These are phyloP conservation scores for Magallana gigas DNA, from an alignment of 1,140 invertebrate genomes.

Conservation along the genomic window DNA sequence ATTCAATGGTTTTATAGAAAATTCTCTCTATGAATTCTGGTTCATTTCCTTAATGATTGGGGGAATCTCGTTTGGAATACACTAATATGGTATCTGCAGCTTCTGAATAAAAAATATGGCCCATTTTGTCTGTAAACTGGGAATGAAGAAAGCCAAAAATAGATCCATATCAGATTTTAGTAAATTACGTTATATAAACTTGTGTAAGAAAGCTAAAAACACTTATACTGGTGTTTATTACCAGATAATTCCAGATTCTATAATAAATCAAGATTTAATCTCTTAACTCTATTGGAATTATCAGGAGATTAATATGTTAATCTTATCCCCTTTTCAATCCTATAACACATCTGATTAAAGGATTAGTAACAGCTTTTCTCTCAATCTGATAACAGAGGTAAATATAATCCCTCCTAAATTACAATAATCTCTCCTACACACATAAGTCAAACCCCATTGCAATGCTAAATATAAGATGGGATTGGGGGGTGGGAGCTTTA, in stretches of 20 bases:
- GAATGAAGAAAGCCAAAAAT: background rate
- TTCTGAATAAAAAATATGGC: too few relatives aligned
- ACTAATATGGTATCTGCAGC: background rate
- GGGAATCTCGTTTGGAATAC: background rate
- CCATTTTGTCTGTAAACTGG: too few relatives aligned
- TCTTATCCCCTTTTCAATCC: background rate
- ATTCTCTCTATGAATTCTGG: background rate
- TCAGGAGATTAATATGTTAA: conserved; percentile 15
- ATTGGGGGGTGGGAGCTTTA: too few relatives aligned
- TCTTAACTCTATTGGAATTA: background rate
- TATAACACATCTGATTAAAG: conserved; percentile 29
- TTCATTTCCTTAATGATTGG: background rate
- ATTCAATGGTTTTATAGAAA: conserved; percentile 15
- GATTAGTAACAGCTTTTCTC: conserved; percentile 28
- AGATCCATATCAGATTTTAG: background rate
- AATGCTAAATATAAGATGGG: too few relatives aligned
- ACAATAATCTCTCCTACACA: background rate
- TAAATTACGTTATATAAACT: background rate
- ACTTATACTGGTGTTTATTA: too few relatives aligned
- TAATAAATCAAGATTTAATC: background rate
- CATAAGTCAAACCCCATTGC: background rate
- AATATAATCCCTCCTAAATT: background rate
- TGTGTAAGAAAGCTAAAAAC: background rate
- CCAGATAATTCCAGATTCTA: background rate
- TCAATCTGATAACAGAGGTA: background rate